A percentile compares a stretch with the other conserved stretches of the same genome.
phyloP scores from a whole-genome alignment of 2,113 vertebrate species.

The Paradisaea rubra region DNA sequence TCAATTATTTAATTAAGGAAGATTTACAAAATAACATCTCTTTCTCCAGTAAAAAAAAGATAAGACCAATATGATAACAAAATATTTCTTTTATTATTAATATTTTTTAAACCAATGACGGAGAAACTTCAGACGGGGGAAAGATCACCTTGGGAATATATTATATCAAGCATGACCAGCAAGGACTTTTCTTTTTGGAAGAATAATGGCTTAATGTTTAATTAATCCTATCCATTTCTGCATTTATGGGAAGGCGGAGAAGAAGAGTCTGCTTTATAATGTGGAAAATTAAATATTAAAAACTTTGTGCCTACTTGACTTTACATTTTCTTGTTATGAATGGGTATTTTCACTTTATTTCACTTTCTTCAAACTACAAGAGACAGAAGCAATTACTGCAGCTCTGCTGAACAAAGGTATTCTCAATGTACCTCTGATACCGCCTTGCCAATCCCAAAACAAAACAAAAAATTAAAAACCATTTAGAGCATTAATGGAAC shows the following conservation, averaged over 20 bases:
- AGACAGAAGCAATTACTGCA: constrained; percentile 65
- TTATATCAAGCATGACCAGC: constrained; percentile 60
- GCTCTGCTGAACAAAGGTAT: constrained; percentile 55
- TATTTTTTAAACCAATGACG: constrained; percentile 29
- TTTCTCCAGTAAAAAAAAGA: constrained; percentile 4
- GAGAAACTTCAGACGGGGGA: not conserved
- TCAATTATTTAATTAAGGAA: constrained; percentile 49
- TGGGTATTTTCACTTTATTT: constrained; percentile 70
- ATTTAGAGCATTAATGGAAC: constrained; percentile 43
- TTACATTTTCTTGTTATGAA: constrained; percentile 76
- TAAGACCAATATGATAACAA: constrained; percentile 1
- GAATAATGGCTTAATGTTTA: constrained; percentile 77
- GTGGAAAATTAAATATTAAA: constrained; percentile 82
- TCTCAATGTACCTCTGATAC: constrained; percentile 37
- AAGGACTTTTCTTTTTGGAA: constrained; percentile 67
- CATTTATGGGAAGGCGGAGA: constrained; percentile 71
- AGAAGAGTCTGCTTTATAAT: constrained; percentile 75
- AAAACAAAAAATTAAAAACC: constrained; percentile 58
- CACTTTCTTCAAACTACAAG: constrained; percentile 58
- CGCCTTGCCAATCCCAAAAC: constrained; percentile 55
- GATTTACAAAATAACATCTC: not conserved
- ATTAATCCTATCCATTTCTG: constrained; percentile 78
- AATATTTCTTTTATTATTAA: constrained; percentile 26
- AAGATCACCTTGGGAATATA: constrained; percentile 69
- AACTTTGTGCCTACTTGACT: constrained; percentile 72